A percentile compares a stretch with the other conserved stretches of the same genome.
Conservation (phyloP, 2,888 invertebrate genomes). For the Ctenicera cuprea region DNA sequence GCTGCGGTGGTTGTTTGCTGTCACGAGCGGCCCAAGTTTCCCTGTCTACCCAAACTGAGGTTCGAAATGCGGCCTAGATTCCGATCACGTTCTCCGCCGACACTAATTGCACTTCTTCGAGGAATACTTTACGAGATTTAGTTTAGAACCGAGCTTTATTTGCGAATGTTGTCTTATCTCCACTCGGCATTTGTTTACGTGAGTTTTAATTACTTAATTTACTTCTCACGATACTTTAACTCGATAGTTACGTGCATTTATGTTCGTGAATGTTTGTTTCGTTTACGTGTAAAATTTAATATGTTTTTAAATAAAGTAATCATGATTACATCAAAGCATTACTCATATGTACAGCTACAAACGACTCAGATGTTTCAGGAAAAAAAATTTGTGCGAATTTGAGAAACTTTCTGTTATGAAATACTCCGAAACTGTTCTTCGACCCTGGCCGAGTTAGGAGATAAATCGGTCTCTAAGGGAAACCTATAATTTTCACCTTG, state of each 20-base stretch:
- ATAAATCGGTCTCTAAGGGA: no score
- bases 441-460: no score
- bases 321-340: not conserved
- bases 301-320: not conserved
- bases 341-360: not conserved
- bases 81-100: conserved; percentile 69
- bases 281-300: conserved; percentile 1
- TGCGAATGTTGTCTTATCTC: conserved; percentile 63
- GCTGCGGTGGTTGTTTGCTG: conserved; percentile 62
- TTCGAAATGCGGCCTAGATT: conserved; percentile 63
- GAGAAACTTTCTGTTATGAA: no score
- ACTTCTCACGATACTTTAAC: conserved; percentile 45
- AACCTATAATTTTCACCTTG: no score
- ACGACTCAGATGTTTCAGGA: no score
- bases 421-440: no score
- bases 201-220: conserved; percentile 68
- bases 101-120: conserved; percentile 71
- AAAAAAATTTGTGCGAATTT: no score
- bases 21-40: conserved; percentile 58
- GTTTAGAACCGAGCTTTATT: conserved; percentile 66
- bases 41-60: conserved; percentile 53
- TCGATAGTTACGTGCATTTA: conserved; percentile 23
- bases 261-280: not conserved
- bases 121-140: conserved; percentile 69
- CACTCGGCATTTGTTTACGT: conserved; percentile 67